phyloP scores from a whole-genome alignment of 2,888 invertebrate genomes.

The Plebejus argus region DNA sequence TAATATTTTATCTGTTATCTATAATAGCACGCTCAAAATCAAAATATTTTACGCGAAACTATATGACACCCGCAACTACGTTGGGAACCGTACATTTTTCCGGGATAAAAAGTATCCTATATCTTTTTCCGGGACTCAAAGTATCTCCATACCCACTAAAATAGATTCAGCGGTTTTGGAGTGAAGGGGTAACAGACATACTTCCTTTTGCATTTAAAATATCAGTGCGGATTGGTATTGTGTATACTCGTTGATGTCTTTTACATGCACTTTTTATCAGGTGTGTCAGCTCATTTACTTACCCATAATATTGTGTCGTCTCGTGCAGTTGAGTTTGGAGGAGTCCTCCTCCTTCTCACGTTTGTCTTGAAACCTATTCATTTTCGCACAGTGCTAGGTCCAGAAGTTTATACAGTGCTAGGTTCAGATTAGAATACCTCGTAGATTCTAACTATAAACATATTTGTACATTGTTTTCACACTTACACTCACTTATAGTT shows the following conservation, averaged over 20 bases:
- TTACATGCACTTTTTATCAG: neutral
- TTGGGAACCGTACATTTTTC: no score
- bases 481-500: neutral
- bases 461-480: neutral
- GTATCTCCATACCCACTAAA: no score
- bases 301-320: slow-evolving; percentile 70
- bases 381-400: slow-evolving; percentile 49
- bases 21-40: no score
- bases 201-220: no score
- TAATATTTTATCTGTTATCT: no score
- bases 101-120: no score
- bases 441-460: neutral
- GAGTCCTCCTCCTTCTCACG: slow-evolving; percentile 62
- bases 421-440: neutral
- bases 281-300: slow-evolving; percentile 41
- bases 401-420: neutral
- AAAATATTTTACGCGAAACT: no score
- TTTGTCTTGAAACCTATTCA: slow-evolving; percentile 70
- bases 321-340: slow-evolving; percentile 67
- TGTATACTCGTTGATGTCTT: neutral
- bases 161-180: no score
- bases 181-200: no score
- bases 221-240: neutral
- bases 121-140: no score
- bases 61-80: no score